Percentiles rank a stretch among this genome's conserved stretches.
phyloP scores from a whole-genome alignment of 2,888 invertebrate species.

The Tiliacea aurago region DNA sequence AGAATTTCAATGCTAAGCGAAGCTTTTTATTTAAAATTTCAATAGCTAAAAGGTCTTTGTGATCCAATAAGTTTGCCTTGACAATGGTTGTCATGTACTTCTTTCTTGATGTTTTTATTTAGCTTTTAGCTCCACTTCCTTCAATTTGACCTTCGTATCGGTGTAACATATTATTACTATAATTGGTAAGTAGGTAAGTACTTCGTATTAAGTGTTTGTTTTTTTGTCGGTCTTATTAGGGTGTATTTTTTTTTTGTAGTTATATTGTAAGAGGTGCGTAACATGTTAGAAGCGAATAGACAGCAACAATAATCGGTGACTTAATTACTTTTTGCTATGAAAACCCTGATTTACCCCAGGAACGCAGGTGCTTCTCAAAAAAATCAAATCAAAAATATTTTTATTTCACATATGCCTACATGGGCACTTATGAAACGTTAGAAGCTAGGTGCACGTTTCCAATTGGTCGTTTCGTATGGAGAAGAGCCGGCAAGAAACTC shows the following conservation, averaged over 20 bases:
- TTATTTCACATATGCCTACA: no score
- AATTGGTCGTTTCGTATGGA: no score
- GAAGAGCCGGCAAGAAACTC: no score
- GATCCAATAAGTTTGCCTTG: constrained; percentile 46
- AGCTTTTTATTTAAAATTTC: constrained; percentile 13
- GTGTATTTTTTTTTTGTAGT: background rate
- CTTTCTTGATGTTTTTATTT: constrained; percentile 54
- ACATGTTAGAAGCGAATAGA: constrained; percentile 11
- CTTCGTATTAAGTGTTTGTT: background rate
- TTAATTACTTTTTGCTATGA: background rate
- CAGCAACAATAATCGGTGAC: background rate
- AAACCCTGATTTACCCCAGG: background rate
- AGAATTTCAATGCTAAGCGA: constrained; percentile 50
- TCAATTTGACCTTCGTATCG: constrained; percentile 45
- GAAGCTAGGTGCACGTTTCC: no score
- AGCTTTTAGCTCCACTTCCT: constrained; percentile 54
- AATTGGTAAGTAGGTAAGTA: constrained; percentile 48
- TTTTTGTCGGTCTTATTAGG: no score
- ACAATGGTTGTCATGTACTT: constrained; percentile 49
- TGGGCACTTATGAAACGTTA: no score
- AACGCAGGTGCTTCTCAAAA: constrained; percentile 16
- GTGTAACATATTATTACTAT: constrained; percentile 56
- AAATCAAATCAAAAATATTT: no score
- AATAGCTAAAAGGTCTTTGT: constrained; percentile 39
- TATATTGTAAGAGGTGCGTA: background rate